phyloP scores from a whole-genome alignment of 1,140 invertebrate species.

The Oryctes rhinoceros region DNA sequence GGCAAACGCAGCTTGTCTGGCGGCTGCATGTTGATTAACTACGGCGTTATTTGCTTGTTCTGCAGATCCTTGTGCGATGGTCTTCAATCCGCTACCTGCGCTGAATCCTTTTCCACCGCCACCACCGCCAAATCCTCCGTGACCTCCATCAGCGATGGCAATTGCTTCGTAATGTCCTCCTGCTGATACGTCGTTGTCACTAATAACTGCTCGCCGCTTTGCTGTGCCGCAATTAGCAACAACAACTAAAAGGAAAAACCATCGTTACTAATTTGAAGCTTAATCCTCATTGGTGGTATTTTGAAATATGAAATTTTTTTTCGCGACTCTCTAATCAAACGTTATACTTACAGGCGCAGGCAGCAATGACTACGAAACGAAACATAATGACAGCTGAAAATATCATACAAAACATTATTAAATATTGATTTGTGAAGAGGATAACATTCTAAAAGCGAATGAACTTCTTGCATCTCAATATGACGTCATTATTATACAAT shows the following conservation, averaged over 20 bases:
- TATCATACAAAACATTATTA: slow-evolving; percentile 19
- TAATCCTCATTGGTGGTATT: too few relatives aligned
- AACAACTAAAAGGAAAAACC: slow-evolving; percentile 33
- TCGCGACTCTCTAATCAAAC: too few relatives aligned
- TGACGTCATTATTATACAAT: too few relatives aligned
- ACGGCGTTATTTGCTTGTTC: slow-evolving; percentile 42
- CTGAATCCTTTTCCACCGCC: slow-evolving; percentile 36
- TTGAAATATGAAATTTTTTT: too few relatives aligned
- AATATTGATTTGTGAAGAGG: neutral
- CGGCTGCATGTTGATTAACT: slow-evolving; percentile 33
- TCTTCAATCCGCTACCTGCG: slow-evolving; percentile 39
- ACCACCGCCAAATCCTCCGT: slow-evolving; percentile 36
- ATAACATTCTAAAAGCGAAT: too few relatives aligned
- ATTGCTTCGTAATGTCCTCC: slow-evolving; percentile 29
- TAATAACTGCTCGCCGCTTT: slow-evolving; percentile 36
- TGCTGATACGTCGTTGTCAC: slow-evolving; percentile 26
- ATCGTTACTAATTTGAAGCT: neutral
- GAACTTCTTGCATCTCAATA: too few relatives aligned
- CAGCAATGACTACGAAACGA: slow-evolving; percentile 25
- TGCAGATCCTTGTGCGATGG: slow-evolving; percentile 37
- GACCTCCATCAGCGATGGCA: slow-evolving; percentile 27
- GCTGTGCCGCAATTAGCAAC: slow-evolving; percentile 23
- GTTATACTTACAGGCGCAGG: slow-evolving; percentile 43
- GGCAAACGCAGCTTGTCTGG: slow-evolving; percentile 39
- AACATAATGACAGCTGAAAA: slow-evolving; percentile 28